A percentile compares a stretch with the other conserved stretches of the same genome.
Evolutionary conservation across 2,888 invertebrate genomes (phyloP).

Genomic region (Rotaria socialis): DNA sequence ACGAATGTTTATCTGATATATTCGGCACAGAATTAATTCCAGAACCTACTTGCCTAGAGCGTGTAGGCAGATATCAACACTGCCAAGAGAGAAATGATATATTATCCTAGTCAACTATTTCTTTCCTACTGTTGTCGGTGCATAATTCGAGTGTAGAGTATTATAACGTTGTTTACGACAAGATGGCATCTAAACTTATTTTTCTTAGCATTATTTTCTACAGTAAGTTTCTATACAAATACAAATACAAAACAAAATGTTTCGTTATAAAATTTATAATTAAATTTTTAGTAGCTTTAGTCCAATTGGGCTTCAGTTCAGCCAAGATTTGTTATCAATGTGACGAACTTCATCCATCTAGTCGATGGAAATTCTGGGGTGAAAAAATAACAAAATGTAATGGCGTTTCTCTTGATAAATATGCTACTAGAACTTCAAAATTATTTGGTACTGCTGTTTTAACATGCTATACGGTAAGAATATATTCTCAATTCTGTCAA

Average conservation of each 20-base stretch:
- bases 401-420: not conserved
- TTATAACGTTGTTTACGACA: not conserved
- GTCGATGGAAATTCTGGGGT: not conserved
- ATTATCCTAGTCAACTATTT: not conserved
- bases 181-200: not conserved
- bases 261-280: not conserved
- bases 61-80: not conserved
- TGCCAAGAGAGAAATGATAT: not conserved
- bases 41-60: not conserved
- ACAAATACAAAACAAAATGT: not conserved
- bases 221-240: not conserved
- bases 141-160: not conserved
- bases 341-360: not conserved
- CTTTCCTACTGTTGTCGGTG: not conserved
- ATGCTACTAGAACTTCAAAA: conserved; percentile 17
- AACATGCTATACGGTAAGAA: not conserved
- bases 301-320: not conserved
- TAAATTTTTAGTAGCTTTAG: not conserved
- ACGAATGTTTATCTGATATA: not conserved
- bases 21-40: not conserved
- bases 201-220: not conserved
- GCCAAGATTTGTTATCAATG: conserved; percentile 18
- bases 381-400: conserved; percentile 24
- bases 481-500: not conserved
- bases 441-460: conserved; percentile 1